Evolutionary conservation across 2,113 vertebrate species (phyloP), one percentile per base, ranked within the genome.

Genomic region (Hyla sarda): DNA sequence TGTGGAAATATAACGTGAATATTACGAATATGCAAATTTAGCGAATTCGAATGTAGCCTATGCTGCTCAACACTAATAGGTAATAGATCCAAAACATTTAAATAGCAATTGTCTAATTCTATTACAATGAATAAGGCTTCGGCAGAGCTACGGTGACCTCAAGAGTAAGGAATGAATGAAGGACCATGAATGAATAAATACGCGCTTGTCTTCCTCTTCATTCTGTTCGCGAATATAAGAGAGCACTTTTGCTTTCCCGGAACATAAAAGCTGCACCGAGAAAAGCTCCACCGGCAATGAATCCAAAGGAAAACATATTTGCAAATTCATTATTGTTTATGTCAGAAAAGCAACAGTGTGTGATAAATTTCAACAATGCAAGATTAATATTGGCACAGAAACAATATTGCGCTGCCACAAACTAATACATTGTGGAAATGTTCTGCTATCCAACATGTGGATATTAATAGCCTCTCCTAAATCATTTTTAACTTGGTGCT

Each of bases 291-390:
- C 60, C 23, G 41, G 85, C 78, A 82, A 87, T 87, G 85, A 87
- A 74, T 87, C 62, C 75, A 80, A 81, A 87, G 48, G 52, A 87
- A 87, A 87, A 82, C 85, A 82, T 82, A 87, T 87, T 87, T 87
- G 85, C 85, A 87, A 87, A 87, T 87, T 87, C 85, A 87, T 87
- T 87, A 87, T 87, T 87, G 85, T 87, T 87, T 81, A 82, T 87
- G 85, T 87, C 85, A 87, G 77, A 77, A 82, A 87, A 81, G 77
- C 85, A 87, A 81, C 69, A 69, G 85, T 72, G 47, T 87, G 85
- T 87, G 85, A 87, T 87, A 87, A 87, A 87, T 87, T 87, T 87
- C 67, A 73, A 87, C 85, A 87, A 87, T 87, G 52, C 85, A 87
- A 87, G 85, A 87, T 87, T 87, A 87, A 87, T 87, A 87, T 87